Percentiles rank a stretch among this genome's conserved stretches.
Conservation (phyloP, 2,113 vertebrate genomes). For the Cephalopholis sonnerati region DNA sequence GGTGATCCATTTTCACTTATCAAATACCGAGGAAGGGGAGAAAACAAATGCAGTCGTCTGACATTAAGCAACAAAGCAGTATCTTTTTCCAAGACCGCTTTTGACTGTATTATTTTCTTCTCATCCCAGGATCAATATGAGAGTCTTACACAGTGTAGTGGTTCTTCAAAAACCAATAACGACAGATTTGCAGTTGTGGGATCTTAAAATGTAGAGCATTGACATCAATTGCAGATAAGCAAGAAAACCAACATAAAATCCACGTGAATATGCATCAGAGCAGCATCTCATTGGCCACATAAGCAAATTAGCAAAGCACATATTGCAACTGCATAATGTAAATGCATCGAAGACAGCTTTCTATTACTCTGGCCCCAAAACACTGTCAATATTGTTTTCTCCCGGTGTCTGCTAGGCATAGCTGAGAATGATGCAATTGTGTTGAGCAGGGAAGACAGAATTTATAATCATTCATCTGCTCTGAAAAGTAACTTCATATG, state of each 20-base stretch:
- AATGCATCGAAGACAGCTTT: neutral
- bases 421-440: constrained; percentile 44
- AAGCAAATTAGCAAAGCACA: constrained; percentile 10
- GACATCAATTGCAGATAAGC: neutral
- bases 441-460: constrained; percentile 40
- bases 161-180: neutral
- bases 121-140: neutral
- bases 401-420: neutral
- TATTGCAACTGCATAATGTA: constrained; percentile 18
- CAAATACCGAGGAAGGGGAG: neutral
- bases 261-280: neutral
- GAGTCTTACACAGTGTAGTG: neutral
- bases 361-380: neutral
- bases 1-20: neutral
- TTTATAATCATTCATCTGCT: constrained; percentile 44
- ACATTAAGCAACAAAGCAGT: neutral
- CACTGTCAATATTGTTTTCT: constrained; percentile 19
- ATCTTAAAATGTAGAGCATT: neutral
- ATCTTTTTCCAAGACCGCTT: neutral
- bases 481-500: constrained; percentile 29
- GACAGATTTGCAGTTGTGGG: neutral
- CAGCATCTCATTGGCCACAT: neutral
- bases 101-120: neutral
- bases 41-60: neutral
- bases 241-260: neutral